Conservation (phyloP, 2,797 vertebrate species). For the Channa striata region DNA sequence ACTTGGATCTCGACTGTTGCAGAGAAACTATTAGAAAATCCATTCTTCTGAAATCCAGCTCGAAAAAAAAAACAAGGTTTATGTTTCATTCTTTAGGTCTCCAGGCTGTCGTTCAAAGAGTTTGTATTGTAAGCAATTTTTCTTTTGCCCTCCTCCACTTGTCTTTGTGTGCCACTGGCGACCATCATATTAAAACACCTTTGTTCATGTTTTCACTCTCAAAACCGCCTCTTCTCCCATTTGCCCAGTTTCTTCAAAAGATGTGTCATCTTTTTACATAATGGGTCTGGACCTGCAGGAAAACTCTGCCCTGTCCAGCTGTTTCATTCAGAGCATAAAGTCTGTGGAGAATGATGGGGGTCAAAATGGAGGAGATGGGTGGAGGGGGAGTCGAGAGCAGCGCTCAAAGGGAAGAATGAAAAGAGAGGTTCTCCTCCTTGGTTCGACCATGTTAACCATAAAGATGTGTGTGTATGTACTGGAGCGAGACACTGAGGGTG, state of each 20-base stretch:
- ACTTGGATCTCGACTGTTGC: slow-evolving; percentile 33
- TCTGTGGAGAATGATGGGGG: slow-evolving; percentile 66
- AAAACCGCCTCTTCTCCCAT: slow-evolving; percentile 59
- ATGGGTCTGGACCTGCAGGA: slow-evolving; percentile 79
- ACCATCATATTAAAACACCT: slow-evolving; percentile 77
- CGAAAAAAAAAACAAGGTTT: slow-evolving; percentile 56
- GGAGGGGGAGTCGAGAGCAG: slow-evolving; percentile 39
- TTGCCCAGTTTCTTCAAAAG: slow-evolving; percentile 70
- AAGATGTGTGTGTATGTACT: slow-evolving; percentile 43
- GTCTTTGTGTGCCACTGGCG: slow-evolving; percentile 68
- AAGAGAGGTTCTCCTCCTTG: slow-evolving; percentile 54
- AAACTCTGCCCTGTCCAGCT: slow-evolving; percentile 75
- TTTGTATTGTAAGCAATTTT: slow-evolving; percentile 80
- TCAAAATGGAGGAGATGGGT: slow-evolving; percentile 34
- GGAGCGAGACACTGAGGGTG: slow-evolving; percentile 40
- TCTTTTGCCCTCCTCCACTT: slow-evolving; percentile 53
- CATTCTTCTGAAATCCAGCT: slow-evolving; percentile 52
- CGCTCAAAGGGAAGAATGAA: slow-evolving; percentile 51
- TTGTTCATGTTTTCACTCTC: slow-evolving; percentile 73
- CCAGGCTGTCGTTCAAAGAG: slow-evolving; percentile 72
- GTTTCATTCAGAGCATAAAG: slow-evolving; percentile 73
- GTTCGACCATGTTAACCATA: slow-evolving; percentile 53
- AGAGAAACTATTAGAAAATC: slow-evolving; percentile 42
- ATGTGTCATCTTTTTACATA: slow-evolving; percentile 75
- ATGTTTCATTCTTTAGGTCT: slow-evolving; percentile 59